Conservation (phyloP, 2,888 invertebrate species). For the Caenorhabditis becei region DNA sequence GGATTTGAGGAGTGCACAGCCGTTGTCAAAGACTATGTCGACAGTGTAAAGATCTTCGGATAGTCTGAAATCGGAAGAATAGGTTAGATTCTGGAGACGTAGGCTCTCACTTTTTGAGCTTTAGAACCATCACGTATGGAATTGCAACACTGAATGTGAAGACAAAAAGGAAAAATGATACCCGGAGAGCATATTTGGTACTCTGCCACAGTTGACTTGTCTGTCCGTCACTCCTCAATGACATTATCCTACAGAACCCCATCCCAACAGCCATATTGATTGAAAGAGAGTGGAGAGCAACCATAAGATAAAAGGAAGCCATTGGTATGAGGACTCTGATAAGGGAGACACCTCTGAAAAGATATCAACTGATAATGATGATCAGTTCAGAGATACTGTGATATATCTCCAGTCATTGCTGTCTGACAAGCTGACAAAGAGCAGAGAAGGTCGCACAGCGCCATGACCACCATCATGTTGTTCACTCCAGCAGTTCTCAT, state of each 20-base stretch:
- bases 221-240: background rate
- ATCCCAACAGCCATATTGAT: constrained; percentile 5
- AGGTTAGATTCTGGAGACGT: background rate
- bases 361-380: background rate
- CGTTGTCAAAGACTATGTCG: background rate
- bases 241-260: constrained; percentile 14
- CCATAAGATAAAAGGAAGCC: background rate
- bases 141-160: constrained; percentile 9
- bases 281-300: background rate
- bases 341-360: background rate
- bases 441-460: background rate
- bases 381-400: background rate
- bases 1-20: constrained; percentile 3
- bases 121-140: background rate
- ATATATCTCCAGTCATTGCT: background rate
- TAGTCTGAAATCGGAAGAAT: background rate
- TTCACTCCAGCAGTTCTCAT: background rate
- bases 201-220: constrained; percentile 5
- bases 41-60: constrained; percentile 3
- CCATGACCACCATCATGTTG: constrained; percentile 12
- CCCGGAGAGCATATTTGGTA: background rate
- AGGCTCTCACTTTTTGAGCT: background rate
- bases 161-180: background rate
- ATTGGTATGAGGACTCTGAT: constrained; percentile 1
- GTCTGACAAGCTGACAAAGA: background rate